Conservation (phyloP, 2,888 invertebrate species). For the Andrena chrysosceles region DNA sequence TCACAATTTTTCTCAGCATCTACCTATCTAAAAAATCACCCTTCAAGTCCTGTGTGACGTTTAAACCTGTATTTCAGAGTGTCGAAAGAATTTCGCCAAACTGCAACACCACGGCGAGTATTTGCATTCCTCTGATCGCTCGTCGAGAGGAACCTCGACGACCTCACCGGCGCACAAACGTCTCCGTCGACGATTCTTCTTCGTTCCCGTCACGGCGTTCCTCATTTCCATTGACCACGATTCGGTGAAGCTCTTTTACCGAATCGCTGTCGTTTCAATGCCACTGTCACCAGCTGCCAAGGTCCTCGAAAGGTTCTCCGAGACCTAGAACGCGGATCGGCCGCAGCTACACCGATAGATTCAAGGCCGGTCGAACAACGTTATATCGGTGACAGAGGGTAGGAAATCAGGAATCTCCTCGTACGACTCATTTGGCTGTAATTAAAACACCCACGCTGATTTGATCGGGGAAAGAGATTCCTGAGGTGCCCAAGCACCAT, state of each 20-base stretch:
- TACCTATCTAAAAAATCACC: too few species aligned
- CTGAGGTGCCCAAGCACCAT: slow-evolving; percentile 46
- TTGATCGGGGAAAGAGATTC: slow-evolving; percentile 66
- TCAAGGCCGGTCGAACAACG: slow-evolving; percentile 55
- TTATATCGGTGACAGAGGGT: slow-evolving; percentile 51
- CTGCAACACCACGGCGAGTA: background rate
- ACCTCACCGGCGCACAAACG: background rate
- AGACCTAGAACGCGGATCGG: slow-evolving; percentile 49
- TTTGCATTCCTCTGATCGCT: background rate
- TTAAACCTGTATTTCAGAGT: too few species aligned
- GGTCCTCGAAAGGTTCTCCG: slow-evolving; percentile 2
- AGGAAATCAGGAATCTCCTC: slow-evolving; percentile 55
- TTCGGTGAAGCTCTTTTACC: slow-evolving; percentile 1
- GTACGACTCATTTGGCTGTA: slow-evolving; percentile 66
- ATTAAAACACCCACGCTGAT: slow-evolving; percentile 75
- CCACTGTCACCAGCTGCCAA: slow-evolving; percentile 33
- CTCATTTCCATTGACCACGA: slow-evolving; percentile 14
- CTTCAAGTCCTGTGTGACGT: too few species aligned
- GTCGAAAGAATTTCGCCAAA: too few species aligned
- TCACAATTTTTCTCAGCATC: too few species aligned
- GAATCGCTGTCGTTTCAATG: slow-evolving; percentile 20
- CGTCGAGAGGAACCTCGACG: background rate
- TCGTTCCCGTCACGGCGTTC: slow-evolving; percentile 5
- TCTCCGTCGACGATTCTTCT: slow-evolving; percentile 10
- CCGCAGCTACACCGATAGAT: slow-evolving; percentile 39